Evolutionary conservation across 1,140 invertebrate species (phyloP), one percentile per base, ranked within the genome.

Genomic region (Euborellia annulipes): DNA sequence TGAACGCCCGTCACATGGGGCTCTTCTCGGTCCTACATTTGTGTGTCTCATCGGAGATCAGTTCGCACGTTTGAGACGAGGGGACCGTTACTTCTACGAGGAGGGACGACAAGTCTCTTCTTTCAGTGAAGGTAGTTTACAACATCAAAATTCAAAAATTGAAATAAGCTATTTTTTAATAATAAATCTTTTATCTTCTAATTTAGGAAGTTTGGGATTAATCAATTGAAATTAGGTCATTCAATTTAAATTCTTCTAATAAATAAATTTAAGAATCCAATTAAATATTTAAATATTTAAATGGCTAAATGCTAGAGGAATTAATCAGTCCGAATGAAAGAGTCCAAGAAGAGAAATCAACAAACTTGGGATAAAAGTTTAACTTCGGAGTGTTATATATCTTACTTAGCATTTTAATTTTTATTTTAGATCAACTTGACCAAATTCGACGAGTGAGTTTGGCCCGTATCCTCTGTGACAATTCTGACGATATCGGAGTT

Each of bases 1-100:
- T 2, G 78, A 81, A 55, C 58, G 50, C 17, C 59, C 67, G 6
- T 44, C 65, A 14, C 46, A 56, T 2, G 70, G 67, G 34, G 69
- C 69, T 8, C 50, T 75, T 21, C 50, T 77, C 0, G 78, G 76
- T 1, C 72, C 75, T 8, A 77, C 72, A 1, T 70, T 76, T 47
- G 62, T 67, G 13, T 78, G 75, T 50, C 60, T 79, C 6, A 63
- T 81, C 16, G 72, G 67, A 20, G 72, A 73, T 50, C 77, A 80
- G 54, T 73, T 74, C 55, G 66, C 68, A 9, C 59, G 70, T 19
- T 57, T 71, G 18, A 53, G 64, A 48, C 52, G 64, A 18, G 70
- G 69, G 1, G 71, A 73, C 50, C 51, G 67, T 37, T 73, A 68
- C 47, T 73, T 66, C 51, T 74, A 73, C 45, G 70, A 75, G 49